A percentile compares a stretch with the other conserved stretches of the same genome.
Conservation (phyloP, 1,140 invertebrate genomes). For the Cherax destructor region DNA sequence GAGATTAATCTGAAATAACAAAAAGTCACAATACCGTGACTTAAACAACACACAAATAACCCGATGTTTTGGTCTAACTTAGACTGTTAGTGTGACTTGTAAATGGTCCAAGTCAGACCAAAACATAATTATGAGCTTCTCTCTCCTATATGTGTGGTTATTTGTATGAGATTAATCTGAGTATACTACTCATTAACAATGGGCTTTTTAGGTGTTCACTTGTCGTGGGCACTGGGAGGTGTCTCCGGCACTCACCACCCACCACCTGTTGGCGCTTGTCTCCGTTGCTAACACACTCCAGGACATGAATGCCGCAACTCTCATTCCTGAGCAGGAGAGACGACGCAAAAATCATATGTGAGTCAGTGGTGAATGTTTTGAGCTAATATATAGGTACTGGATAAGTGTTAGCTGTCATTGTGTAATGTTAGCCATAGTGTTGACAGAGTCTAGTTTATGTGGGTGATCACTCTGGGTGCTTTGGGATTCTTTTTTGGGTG, state of each 20-base stretch:
- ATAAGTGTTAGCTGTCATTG: background rate
- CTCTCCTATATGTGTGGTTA: too few species aligned
- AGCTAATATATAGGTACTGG: too few species aligned
- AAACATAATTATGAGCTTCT: too few species aligned
- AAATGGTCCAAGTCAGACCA: too few species aligned
- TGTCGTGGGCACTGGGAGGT: conserved; percentile 95
- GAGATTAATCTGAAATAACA: too few species aligned
- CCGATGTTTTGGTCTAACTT: too few species aligned
- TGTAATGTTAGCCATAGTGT: background rate
- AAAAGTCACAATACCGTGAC: too few species aligned
- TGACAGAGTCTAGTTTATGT: too few species aligned
- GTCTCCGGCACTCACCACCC: conserved; percentile 94
- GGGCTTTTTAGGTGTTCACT: conserved; percentile 81
- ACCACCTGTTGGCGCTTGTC: conserved; percentile 95
- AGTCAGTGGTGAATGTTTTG: conserved; percentile 7
- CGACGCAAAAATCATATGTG: conserved; percentile 66
- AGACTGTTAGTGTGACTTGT: too few species aligned
- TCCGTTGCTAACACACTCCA: conserved; percentile 97
- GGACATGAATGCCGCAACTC: conserved; percentile 97
- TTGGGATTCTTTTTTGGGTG: too few species aligned
- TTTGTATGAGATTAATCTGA: background rate
- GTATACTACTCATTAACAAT: background rate
- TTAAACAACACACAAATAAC: too few species aligned
- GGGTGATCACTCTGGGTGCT: too few species aligned
- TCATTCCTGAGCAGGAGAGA: conserved; percentile 77